Base-by-base conservation (phyloP, 1,140 invertebrate genomes). In the Cydia amplana region DNA sequence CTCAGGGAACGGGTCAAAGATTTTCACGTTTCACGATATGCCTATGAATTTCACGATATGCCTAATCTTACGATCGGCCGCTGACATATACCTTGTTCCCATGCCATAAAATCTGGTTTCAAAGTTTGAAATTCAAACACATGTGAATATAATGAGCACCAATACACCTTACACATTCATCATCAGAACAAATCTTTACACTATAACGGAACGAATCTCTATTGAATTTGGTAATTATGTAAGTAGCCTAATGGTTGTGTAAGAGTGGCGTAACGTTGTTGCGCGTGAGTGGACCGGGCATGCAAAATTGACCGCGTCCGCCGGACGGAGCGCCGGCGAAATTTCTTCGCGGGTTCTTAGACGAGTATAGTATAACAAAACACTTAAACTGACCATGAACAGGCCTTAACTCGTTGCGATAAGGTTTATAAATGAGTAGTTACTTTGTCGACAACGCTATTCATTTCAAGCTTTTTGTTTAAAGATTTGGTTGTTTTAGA, bases 221-320 rank as follows among this genome's bases (percentile, higher is more conserved):
- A 67, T 67, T 67, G 65, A 36, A 40, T 70, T 70, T 20, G 65
- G 32, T 9, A 70, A 70, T 70, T 70, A 40, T 70, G 32, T 40
- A 70, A 70, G 28, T 36, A 70, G n/a, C 63, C 51, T 23, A 18
- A 36, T 70, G 32, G 65, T 70, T 70, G 65, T 10, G 65, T 70
- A 70, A 70, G n/a, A 40, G 36, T 70, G 36, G 65, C 9, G 32
- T 70, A 70, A 70, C 65, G 5, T 7, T 7, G 65, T 36, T 18
- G 10, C 65, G 65, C 65, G 65, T 70, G 65, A 70, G 65, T 43
- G 65, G 65, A 60, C 36, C n/a, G 23, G n/a, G 32, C 28, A 70
- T 70, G 65, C 65, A 70, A 36, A 70, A 70, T 70, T 70, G 65
- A 18, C 65, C 28, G 32, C 18, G 65, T 70, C 65, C 36, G 65